Evolutionary conservation across 2,888 invertebrate species (phyloP).

Genomic region (Chaetoderma sp.): DNA sequence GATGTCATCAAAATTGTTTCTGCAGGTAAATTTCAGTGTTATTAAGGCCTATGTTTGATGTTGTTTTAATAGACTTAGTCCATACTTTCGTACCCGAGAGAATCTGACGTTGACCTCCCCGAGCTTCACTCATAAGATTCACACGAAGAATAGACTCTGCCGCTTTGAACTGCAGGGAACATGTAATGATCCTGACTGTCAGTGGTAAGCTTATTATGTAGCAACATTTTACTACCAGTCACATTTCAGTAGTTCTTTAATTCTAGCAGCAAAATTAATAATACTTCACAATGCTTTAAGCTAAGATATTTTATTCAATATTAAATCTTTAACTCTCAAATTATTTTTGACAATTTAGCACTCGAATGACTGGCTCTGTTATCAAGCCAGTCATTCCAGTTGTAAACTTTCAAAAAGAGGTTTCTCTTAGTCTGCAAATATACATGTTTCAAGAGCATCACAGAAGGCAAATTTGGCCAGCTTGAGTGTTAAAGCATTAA

Average conservation of each 20-base stretch:
- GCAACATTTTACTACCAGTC: background rate
- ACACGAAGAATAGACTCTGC: slow-evolving; percentile 54
- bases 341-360: too few species aligned
- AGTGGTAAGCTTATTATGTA: slow-evolving; percentile 44
- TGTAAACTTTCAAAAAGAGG: too few species aligned
- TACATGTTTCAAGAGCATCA: too few species aligned
- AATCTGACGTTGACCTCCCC: slow-evolving; percentile 45
- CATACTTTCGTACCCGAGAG: slow-evolving; percentile 59
- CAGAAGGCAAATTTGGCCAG: too few species aligned
- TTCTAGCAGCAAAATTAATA: too few species aligned
- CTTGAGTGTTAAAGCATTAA: too few species aligned
- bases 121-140: slow-evolving; percentile 53
- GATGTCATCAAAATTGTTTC: background rate
- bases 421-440: too few species aligned
- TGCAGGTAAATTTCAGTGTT: background rate
- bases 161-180: slow-evolving; percentile 60
- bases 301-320: too few species aligned
- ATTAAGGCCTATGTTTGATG: background rate
- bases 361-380: too few species aligned
- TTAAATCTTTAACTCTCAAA: too few species aligned
- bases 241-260: background rate
- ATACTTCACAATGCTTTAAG: too few species aligned
- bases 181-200: slow-evolving; percentile 63
- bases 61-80: slow-evolving; percentile 49
- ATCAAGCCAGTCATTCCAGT: too few species aligned